Conservation (phyloP, 2,113 vertebrate species). For the Coryphaenoides rupestris region DNA sequence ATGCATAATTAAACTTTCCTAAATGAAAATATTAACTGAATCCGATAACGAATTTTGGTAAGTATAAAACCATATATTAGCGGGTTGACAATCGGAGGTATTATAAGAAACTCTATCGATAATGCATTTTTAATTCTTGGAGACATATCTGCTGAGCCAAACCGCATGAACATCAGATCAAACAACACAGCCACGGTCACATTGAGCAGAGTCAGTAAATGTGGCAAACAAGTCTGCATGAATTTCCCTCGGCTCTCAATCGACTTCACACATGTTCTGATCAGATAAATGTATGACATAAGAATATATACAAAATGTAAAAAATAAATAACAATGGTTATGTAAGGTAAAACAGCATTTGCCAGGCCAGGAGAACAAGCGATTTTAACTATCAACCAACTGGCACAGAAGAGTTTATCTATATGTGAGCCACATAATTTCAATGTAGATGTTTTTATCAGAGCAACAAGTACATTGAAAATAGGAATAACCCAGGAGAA, state of each 20-base stretch:
- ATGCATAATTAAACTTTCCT: neutral
- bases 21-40: neutral
- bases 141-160: neutral
- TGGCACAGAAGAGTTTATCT: constrained; percentile 20
- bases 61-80: constrained; percentile 1
- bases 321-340: neutral
- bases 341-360: constrained; percentile 2
- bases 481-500: neutral
- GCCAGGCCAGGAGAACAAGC: neutral
- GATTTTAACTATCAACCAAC: constrained; percentile 12
- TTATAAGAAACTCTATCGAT: constrained; percentile 3
- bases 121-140: neutral
- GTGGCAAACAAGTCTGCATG: constrained; percentile 12
- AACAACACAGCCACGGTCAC: constrained; percentile 5
- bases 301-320: neutral
- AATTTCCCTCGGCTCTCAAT: constrained; percentile 1
- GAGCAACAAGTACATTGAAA: neutral
- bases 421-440: constrained; percentile 14
- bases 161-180: constrained; percentile 13
- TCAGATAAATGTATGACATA: constrained; percentile 2
- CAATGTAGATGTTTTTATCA: neutral
- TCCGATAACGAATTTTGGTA: constrained; percentile 1
- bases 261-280: constrained; percentile 5
- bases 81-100: constrained; percentile 1
- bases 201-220: neutral